These are phyloP conservation scores for Drosophila nr. fundita DNA, from an alignment of 2,888 invertebrate species.

Conservation along the genomic window DNA sequence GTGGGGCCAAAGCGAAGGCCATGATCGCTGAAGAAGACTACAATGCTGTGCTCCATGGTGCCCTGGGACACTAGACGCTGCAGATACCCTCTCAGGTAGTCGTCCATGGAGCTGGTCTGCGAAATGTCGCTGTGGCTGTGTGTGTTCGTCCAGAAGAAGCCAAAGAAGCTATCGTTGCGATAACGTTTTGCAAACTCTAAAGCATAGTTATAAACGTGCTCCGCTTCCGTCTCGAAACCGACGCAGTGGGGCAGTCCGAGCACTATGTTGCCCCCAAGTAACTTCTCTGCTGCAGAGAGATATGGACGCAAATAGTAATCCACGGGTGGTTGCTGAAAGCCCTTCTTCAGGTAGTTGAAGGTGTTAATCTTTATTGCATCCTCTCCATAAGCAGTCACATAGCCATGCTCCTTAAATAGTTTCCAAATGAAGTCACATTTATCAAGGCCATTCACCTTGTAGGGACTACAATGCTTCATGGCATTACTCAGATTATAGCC, in stretches of 20 bases:
- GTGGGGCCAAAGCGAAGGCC: conserved; percentile 92
- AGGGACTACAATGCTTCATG: conserved; percentile 86
- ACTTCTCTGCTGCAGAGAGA: conserved; percentile 88
- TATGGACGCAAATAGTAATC: conserved; percentile 93
- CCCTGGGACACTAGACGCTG: conserved; percentile 87
- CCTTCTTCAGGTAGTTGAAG: conserved; percentile 89
- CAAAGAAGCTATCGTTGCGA: conserved; percentile 88
- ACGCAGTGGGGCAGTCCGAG: conserved; percentile 87
- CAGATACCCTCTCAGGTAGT: conserved; percentile 87
- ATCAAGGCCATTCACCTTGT: conserved; percentile 87
- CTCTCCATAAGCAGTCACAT: conserved; percentile 92
- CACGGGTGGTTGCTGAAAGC: conserved; percentile 90
- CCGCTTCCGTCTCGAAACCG: conserved; percentile 88
- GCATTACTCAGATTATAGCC: conserved; percentile 87
- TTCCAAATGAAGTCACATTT: conserved; percentile 92
- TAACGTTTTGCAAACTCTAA: conserved; percentile 89
- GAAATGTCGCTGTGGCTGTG: conserved; percentile 90
- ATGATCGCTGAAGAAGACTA: conserved; percentile 92
- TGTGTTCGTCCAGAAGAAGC: conserved; percentile 92
- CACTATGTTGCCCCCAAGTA: conserved; percentile 86
- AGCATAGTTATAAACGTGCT: conserved; percentile 89
- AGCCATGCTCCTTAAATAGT: conserved; percentile 89
- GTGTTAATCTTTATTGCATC: conserved; percentile 90
- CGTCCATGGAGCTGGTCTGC: conserved; percentile 89
- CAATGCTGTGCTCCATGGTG: conserved; percentile 88